These are phyloP conservation scores for Micromussa lordhowensis DNA, from an alignment of 92 coral and sea anemone species.

Conservation along the genomic window DNA sequence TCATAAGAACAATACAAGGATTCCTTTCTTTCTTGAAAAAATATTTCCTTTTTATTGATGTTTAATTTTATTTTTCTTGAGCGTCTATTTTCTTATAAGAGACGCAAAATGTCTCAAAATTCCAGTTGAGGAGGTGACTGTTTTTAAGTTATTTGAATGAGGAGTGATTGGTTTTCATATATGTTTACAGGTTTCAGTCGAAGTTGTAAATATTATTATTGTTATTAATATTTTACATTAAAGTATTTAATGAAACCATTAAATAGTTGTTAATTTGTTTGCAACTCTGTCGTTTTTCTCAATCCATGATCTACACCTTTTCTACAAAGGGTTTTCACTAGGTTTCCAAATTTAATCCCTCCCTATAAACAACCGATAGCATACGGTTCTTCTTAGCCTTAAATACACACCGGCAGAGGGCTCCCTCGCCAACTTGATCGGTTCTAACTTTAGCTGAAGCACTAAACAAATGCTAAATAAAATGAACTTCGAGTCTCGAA, in stretches of 20 bases:
- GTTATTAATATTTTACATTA: constrained; percentile 53
- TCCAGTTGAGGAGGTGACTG: constrained; percentile 2
- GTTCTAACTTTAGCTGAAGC: too few relatives aligned
- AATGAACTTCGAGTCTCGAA: too few relatives aligned
- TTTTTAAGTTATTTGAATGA: constrained; percentile 50
- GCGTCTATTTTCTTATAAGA: constrained; percentile 39
- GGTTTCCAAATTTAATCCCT: too few relatives aligned
- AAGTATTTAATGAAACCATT: constrained; percentile 45
- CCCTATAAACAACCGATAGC: too few relatives aligned
- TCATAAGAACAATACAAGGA: not conserved
- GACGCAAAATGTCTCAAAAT: constrained; percentile 9
- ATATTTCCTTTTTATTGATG: constrained; percentile 32
- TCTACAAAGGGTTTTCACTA: too few relatives aligned
- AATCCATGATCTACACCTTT: too few relatives aligned
- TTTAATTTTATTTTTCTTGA: constrained; percentile 34
- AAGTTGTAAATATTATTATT: constrained; percentile 53
- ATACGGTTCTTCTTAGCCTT: too few relatives aligned
- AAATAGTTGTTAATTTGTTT: not conserved
- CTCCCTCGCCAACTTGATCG: too few relatives aligned
- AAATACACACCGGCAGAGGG: too few relatives aligned
- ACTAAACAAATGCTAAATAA: too few relatives aligned
- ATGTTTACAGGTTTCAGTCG: constrained; percentile 30
- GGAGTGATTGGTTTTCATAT: constrained; percentile 42
- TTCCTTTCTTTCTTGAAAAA: not conserved
- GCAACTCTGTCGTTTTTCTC: not conserved